Conservation (phyloP, 2,797 vertebrate species). For the Molossus alvarezi region DNA sequence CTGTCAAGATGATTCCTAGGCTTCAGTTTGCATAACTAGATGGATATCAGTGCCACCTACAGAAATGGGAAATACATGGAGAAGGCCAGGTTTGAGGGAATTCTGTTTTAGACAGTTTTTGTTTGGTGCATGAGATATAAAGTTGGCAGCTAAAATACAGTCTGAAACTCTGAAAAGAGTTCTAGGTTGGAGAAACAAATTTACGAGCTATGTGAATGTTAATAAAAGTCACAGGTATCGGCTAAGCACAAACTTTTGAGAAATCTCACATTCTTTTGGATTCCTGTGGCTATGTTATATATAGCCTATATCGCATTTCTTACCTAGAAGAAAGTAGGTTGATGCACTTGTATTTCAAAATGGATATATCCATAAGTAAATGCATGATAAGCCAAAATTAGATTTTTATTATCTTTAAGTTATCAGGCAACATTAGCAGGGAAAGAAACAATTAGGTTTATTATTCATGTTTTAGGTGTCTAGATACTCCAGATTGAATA, state of each 20-base stretch:
- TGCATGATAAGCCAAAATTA: background rate
- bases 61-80: background rate
- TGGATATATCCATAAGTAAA: conserved; percentile 32
- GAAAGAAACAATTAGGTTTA: background rate
- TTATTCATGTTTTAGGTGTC: background rate
- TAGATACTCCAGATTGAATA: background rate
- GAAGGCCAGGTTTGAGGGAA: background rate
- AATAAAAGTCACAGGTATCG: background rate
- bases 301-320: background rate
- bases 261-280: conserved; percentile 20
- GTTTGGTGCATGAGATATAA: background rate
- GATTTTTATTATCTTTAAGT: conserved; percentile 54
- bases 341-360: background rate
- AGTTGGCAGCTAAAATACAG: background rate
- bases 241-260: conserved; percentile 42
- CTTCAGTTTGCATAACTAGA: conserved; percentile 13
- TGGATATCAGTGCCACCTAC: background rate
- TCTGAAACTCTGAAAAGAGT: background rate
- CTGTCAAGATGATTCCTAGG: background rate
- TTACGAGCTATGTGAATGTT: background rate
- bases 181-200: background rate
- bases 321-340: background rate
- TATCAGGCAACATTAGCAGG: background rate
- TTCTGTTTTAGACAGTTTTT: conserved; percentile 22
- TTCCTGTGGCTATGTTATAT: background rate